Conservation (phyloP, 2,113 vertebrate species). For the Amazona guildingii region DNA sequence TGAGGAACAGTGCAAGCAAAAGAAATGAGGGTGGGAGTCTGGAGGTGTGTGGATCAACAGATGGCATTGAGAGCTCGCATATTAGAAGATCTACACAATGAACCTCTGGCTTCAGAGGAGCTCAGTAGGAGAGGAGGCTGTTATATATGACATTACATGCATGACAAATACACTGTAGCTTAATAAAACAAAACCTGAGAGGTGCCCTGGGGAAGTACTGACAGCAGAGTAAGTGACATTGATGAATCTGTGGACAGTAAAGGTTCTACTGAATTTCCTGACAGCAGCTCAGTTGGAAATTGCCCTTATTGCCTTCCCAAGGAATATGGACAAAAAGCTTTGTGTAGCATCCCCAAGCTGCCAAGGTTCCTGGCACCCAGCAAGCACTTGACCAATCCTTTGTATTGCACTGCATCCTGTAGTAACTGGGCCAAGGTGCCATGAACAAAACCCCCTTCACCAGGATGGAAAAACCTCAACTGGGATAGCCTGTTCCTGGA, state of each 20-base stretch:
- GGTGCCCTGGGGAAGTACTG: neutral
- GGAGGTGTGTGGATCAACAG: neutral
- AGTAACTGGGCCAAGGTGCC: neutral
- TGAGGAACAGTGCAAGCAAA: neutral
- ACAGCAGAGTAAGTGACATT: neutral
- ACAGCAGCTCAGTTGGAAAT: neutral
- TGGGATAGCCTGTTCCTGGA: neutral
- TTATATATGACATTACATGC: neutral
- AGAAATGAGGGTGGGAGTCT: neutral
- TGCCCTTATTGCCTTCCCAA: rapidly evolving
- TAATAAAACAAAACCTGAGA: neutral
- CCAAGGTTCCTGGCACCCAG: neutral
- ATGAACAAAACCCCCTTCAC: neutral
- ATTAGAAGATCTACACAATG: neutral
- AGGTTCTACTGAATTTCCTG: neutral
- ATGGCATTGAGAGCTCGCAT: neutral
- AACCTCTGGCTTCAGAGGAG: neutral
- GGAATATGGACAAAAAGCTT: neutral
- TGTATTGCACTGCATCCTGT: neutral
- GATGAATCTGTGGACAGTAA: neutral
- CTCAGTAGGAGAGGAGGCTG: neutral
- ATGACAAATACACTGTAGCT: neutral
- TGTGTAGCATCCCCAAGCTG: neutral
- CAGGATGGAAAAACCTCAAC: neutral
- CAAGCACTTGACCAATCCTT: neutral